A percentile compares a stretch with the other conserved stretches of the same genome.
Evolutionary conservation across 2,888 invertebrate species (phyloP).

Genomic region (Agrochola litura): DNA sequence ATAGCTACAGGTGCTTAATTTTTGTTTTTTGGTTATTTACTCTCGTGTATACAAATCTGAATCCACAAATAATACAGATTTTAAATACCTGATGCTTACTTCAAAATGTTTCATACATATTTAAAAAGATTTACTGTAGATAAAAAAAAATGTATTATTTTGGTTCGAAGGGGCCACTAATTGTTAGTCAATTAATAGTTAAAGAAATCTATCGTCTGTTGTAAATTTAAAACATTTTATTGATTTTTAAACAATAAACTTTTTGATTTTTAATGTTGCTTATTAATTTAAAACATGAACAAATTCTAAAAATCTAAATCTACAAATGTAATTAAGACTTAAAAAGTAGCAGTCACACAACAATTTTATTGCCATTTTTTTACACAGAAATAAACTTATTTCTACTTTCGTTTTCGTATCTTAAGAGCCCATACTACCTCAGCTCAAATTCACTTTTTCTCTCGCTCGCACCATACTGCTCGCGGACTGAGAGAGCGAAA

Average conservation of each 20-base stretch:
- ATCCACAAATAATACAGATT: not conserved
- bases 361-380: not conserved
- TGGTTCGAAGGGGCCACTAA: slow-evolving; percentile 69
- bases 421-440: too few relatives aligned
- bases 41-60: not conserved
- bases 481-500: too few relatives aligned
- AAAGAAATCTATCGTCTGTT: slow-evolving; percentile 76
- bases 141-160: slow-evolving; percentile 49
- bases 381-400: not conserved
- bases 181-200: slow-evolving; percentile 80
- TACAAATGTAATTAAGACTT: slow-evolving; percentile 18
- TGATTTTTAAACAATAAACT: slow-evolving; percentile 68
- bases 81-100: slow-evolving; percentile 11
- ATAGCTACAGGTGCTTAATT: not conserved
- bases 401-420: not conserved
- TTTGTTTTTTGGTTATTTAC: not conserved
- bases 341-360: slow-evolving; percentile 9
- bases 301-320: not conserved
- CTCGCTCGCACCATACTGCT: too few relatives aligned
- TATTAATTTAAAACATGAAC: slow-evolving; percentile 25
- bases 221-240: slow-evolving; percentile 73
- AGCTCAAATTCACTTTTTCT: too few relatives aligned
- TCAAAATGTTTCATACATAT: slow-evolving; percentile 6
- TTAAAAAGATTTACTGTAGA: slow-evolving; percentile 34
- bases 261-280: slow-evolving; percentile 50